Percentiles rank a stretch among this genome's conserved stretches.
Evolutionary conservation across 2,113 vertebrate genomes (phyloP).

Genomic region (Microtus oregoni): DNA sequence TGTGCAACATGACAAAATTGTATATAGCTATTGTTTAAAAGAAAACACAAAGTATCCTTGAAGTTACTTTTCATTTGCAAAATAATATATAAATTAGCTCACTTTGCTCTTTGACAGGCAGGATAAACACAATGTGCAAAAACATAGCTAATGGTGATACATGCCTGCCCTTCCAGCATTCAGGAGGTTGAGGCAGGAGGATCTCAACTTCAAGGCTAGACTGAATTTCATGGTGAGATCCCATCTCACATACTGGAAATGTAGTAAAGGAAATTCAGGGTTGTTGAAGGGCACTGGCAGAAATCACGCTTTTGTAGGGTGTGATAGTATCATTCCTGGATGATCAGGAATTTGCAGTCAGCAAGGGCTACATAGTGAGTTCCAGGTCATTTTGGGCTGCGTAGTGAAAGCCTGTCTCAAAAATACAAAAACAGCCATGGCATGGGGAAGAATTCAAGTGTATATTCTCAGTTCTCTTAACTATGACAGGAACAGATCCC

Average conservation of each 20-base stretch:
- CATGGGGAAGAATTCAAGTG: background rate
- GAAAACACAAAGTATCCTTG: background rate
- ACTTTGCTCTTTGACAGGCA: background rate
- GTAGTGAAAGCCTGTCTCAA: background rate
- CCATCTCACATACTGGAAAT: background rate
- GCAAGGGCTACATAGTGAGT: background rate
- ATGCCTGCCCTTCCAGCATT: background rate
- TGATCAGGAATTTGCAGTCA: background rate
- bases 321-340: background rate
- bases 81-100: background rate
- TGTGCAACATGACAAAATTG: background rate
- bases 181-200: background rate
- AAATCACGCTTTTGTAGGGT: background rate
- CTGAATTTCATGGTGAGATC: too few relatives aligned
- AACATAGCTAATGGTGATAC: background rate
- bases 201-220: background rate
- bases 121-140: background rate
- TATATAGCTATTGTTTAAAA: background rate
- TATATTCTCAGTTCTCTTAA: background rate
- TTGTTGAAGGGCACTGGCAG: accelerated
- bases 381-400: background rate
- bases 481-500: background rate
- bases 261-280: background rate
- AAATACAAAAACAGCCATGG: background rate
- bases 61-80: background rate